Conservation (phyloP, 2,888 invertebrate species). For the Cinara cedri region DNA sequence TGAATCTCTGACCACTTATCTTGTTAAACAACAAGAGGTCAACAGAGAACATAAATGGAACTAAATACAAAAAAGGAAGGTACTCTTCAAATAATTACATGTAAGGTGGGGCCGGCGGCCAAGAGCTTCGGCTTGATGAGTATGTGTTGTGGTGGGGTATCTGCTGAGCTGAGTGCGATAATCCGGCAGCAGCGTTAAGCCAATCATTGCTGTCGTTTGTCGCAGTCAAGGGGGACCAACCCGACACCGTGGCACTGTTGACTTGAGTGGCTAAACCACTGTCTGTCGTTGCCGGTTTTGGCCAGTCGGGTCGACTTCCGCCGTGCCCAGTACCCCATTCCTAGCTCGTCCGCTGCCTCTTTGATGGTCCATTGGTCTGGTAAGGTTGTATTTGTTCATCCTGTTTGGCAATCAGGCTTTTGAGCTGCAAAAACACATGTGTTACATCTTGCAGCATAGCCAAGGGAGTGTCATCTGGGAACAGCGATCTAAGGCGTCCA, state of each 20-base stretch:
- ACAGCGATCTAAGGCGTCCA: conserved; percentile 74
- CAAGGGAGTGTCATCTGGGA: conserved; percentile 62
- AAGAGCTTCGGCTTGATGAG: conserved; percentile 39
- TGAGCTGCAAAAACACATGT: not conserved
- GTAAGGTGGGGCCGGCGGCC: conserved; percentile 34
- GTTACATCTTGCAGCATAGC: conserved; percentile 63
- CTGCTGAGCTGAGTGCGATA: not conserved
- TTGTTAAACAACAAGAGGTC: no score
- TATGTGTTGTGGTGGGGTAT: conserved; percentile 17
- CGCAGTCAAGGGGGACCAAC: conserved; percentile 48
- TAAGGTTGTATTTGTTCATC: conserved; percentile 58
- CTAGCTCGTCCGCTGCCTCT: conserved; percentile 70
- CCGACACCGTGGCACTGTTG: conserved; percentile 13
- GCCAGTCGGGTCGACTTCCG: conserved; percentile 58
- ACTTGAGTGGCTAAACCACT: conserved; percentile 33
- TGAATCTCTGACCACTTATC: no score
- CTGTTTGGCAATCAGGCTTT: conserved; percentile 42
- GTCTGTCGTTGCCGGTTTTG: conserved; percentile 53
- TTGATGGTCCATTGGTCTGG: conserved; percentile 61
- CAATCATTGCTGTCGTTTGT: conserved; percentile 58
- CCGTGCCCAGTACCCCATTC: conserved; percentile 64
- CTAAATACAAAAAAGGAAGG: no score
- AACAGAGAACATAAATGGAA: no score
- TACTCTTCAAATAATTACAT: conserved; percentile 24
- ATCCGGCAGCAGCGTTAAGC: conserved; percentile 58